Base-by-base conservation (phyloP, 2,888 invertebrate genomes). In the Adelognathus sp. region DNA sequence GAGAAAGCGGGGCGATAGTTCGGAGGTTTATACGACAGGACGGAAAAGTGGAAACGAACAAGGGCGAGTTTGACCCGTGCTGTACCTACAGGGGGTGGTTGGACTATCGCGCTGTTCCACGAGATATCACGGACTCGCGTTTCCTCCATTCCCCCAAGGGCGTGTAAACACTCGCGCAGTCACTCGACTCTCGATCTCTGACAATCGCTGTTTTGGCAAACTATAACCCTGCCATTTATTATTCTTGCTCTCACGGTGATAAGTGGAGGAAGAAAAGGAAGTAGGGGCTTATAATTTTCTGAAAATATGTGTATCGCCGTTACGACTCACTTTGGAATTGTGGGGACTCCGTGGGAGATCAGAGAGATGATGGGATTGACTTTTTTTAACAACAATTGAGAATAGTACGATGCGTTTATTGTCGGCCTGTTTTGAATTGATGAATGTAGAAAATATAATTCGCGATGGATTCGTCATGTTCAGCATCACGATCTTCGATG, bases 151-250 rank as follows among this genome's bases (percentile, higher is more conserved):
- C n/a, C 89, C 86, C 88, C 70, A 81, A 87, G 87, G 88, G 81
- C 86, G 84, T 88, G 89, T 89, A 88, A 90, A 90, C 89, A 89
- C 83, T 82, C 82, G 77, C n/a, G n/a, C n/a, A 84, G 83, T 83
- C 82, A 83, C 86, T 88, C 86, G 84, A 83, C 84, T 82, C 79
- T 21, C 50, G n/a, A n/a, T n/a, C 39, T 82, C 83, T 83, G 88
- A 89, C 90, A 88, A 88, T 89, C 87, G 86, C 18, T 72, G 58
- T 46, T 36, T 58, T 9, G 1, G 16, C 61, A n/a, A 56, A 63
- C 21, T 18, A 1, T 33, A 63, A 24, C 11, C 29, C 64, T n/a
- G 44, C n/a, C 33, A 41, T 64, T 63, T 67, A 29, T n/a, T 14
- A 18, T 69, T 76, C 29, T 61, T 14, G 7, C 50, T 50, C n/a